Conservation (phyloP, 2,888 invertebrate genomes). For the Callimorpha dominula region DNA sequence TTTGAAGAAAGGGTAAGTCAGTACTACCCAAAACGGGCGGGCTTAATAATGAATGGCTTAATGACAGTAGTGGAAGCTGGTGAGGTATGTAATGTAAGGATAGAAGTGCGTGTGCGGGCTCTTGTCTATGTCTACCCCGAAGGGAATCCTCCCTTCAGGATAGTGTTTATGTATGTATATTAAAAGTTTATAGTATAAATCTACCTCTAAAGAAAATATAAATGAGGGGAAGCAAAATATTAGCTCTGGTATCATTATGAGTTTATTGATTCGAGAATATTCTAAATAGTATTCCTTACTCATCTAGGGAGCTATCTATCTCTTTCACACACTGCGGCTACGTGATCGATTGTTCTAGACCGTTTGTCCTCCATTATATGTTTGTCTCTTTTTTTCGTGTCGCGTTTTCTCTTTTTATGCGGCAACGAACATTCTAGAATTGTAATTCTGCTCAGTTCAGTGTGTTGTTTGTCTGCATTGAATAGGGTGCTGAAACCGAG, state of each 20-base stretch:
- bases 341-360: conserved; percentile 53
- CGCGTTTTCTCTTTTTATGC: conserved; percentile 49
- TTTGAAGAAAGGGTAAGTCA: too few relatives aligned
- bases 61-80: too few relatives aligned
- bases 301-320: conserved; percentile 27
- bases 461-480: conserved; percentile 5
- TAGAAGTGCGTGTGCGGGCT: too few relatives aligned
- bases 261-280: conserved; percentile 50
- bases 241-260: conserved; percentile 35
- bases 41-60: too few relatives aligned
- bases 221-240: conserved; percentile 3
- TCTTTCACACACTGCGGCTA: conserved; percentile 37
- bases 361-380: conserved; percentile 26
- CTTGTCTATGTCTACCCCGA: too few relatives aligned
- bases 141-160: too few relatives aligned
- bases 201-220: neutral
- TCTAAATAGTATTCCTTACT: conserved; percentile 45
- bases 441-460: conserved; percentile 46
- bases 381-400: conserved; percentile 33
- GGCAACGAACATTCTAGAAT: conserved; percentile 64
- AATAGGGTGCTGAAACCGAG: conserved; percentile 8
- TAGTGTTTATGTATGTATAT: too few relatives aligned
- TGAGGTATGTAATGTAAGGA: too few relatives aligned
- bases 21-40: too few relatives aligned
- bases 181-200: neutral